Evolutionary conservation across 1,140 invertebrate species (phyloP), one percentile per base, ranked within the genome.

Genomic region (Medauroidea extradentata): DNA sequence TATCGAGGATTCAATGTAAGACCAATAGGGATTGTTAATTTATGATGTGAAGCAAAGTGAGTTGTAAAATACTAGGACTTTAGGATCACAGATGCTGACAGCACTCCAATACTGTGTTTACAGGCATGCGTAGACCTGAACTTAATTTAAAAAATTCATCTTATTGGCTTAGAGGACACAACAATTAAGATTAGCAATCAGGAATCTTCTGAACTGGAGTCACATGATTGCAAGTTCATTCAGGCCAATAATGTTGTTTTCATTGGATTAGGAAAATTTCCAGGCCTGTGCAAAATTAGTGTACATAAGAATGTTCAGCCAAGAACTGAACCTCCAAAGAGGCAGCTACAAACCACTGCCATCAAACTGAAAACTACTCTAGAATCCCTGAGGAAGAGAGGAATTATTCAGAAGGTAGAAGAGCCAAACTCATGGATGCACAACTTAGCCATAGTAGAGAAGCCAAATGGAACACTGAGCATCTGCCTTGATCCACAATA

Each of bases 341-440:
- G 66, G 61, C 49, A 76, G 23, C 73, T 73, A 27, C 70, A 75
- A 52, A 54, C 60, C 23, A 48, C 74, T 23, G 49, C 58, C 43
- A 54, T 70, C 34, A 60, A 67, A 49, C 58, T 76, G 18, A 71
- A 71, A 67, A 46, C 62, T 49, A 63, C 68, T 63, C 63, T 75
- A 46, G 53, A 66, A 11, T 57, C 63, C 55, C 41, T 73, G 16
- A 60, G 60, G 34, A 65, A 68, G 49, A 25, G 51, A 39, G 48
- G 54, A 24, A 39, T 58, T 43, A 60, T 60, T 57, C 9, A 39
- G 19, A 60, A 60, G 51, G 27, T 60, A 34, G 50, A 57, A n/a
- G 43, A 57, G 19, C 53, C 53, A 23, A 39, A 52, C 18, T n/a
- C 27, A 16, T 60, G 58, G 53, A 25, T 60, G 9, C 24, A 58